Conservation (phyloP, 1,140 invertebrate species). For the Phortica variegata region DNA sequence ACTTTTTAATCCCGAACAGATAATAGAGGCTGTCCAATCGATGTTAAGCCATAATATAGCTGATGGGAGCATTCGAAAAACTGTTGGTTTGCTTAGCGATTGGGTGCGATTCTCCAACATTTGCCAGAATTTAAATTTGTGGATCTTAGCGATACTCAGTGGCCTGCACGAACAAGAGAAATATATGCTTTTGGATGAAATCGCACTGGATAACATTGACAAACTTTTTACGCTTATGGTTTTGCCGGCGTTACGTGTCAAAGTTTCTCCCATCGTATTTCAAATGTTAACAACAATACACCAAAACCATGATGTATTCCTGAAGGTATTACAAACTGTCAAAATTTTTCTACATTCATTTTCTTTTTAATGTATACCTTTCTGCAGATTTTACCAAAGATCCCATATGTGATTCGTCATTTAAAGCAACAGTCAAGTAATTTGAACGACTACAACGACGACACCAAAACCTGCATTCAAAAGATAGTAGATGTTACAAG, state of each 20-base stretch:
- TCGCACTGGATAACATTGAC: conserved; percentile 59
- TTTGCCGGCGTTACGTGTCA: conserved; percentile 56
- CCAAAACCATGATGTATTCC: conserved; percentile 57
- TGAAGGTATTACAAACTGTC: conserved; percentile 40
- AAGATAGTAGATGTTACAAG: conserved; percentile 59
- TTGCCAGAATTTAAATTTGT: conserved; percentile 58
- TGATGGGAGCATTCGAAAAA: conserved; percentile 55
- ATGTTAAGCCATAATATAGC: conserved; percentile 48
- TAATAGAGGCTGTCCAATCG: conserved; percentile 58
- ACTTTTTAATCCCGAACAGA: conserved; percentile 54
- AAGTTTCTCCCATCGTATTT: conserved; percentile 59
- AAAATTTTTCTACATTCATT: accelerated
- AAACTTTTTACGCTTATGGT: conserved; percentile 56
- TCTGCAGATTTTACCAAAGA: conserved; percentile 46
- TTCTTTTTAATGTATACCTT: not conserved
- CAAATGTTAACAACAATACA: conserved; percentile 60
- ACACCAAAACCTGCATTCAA: conserved; percentile 57
- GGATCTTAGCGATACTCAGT: conserved; percentile 61
- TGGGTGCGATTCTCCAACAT: conserved; percentile 60
- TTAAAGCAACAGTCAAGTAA: conserved; percentile 31
- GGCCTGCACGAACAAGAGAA: conserved; percentile 59
- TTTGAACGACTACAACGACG: conserved; percentile 51
- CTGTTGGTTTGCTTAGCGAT: conserved; percentile 58
- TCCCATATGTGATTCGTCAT: conserved; percentile 38
- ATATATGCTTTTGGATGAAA: conserved; percentile 58